Conservation (phyloP, 2,113 vertebrate genomes). For the Litocranius walleri region DNA sequence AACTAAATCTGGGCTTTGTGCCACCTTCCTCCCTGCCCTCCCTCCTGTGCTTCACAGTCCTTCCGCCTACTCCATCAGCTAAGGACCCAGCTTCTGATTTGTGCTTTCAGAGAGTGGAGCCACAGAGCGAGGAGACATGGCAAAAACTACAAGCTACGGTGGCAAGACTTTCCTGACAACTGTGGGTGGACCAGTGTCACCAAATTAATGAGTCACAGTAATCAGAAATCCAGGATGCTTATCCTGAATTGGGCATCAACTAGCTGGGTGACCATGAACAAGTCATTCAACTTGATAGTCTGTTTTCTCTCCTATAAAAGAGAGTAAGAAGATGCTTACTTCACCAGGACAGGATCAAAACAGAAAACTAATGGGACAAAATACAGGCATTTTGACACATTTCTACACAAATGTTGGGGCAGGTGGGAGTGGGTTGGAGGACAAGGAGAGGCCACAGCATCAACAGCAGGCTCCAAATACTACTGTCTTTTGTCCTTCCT, state of each 20-base stretch:
- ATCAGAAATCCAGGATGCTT: not conserved
- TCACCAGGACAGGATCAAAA: not conserved
- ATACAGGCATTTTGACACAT: not conserved
- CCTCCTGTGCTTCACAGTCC: not conserved
- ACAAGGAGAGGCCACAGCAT: not conserved
- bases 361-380: not conserved
- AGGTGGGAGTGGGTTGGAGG: too few relatives aligned
- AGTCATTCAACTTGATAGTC: not conserved
- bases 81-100: not conserved
- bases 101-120: not conserved
- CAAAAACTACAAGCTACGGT: not conserved
- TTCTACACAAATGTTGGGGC: not conserved
- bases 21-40: not conserved
- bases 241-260: not conserved
- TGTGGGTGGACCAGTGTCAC: fast-evolving
- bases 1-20: not conserved
- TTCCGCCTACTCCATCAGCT: not conserved
- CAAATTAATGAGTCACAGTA: not conserved
- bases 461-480: not conserved
- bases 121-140: not conserved
- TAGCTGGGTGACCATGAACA: not conserved
- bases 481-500: not conserved
- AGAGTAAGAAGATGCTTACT: not conserved
- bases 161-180: not conserved
- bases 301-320: not conserved